phyloP scores from a whole-genome alignment of 2,888 invertebrate species.

The Drosophila ezoana region DNA sequence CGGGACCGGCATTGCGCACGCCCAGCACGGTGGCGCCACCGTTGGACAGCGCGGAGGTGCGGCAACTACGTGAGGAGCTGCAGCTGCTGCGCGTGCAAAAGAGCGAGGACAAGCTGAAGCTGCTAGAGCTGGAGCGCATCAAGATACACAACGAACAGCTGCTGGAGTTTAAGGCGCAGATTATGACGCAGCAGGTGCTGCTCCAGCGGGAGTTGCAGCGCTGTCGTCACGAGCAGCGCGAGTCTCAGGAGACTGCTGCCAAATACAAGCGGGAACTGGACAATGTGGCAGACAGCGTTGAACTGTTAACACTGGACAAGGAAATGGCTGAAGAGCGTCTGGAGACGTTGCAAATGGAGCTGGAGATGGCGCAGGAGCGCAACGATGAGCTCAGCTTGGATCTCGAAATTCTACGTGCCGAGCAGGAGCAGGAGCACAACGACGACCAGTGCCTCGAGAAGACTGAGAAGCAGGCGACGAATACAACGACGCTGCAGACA shows the following conservation, averaged over 20 bases:
- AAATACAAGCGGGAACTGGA: conserved; percentile 96
- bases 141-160: conserved; percentile 96
- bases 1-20: conserved; percentile 92
- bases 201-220: conserved; percentile 94
- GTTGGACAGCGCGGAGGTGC: conserved; percentile 58
- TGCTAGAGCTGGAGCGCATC: conserved; percentile 95
- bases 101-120: conserved; percentile 94
- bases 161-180: conserved; percentile 96
- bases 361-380: conserved; percentile 94
- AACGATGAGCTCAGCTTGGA: conserved; percentile 96
- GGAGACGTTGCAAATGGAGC: conserved; percentile 92
- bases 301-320: conserved; percentile 98
- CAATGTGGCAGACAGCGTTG: conserved; percentile 96
- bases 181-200: conserved; percentile 94
- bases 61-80: conserved; percentile 89
- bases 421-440: conserved; percentile 87
- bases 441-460: conserved; percentile 38
- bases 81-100: conserved; percentile 94
- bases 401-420: conserved; percentile 91
- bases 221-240: conserved; percentile 93
- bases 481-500: conserved; percentile 82
- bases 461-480: conserved; percentile 60
- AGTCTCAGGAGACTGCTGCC: conserved; percentile 93
- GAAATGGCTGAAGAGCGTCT: conserved; percentile 99
- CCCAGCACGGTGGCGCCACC: conserved; percentile 80